phyloP scores from a whole-genome alignment of 2,888 invertebrate genomes.

The Volucella inflata region DNA sequence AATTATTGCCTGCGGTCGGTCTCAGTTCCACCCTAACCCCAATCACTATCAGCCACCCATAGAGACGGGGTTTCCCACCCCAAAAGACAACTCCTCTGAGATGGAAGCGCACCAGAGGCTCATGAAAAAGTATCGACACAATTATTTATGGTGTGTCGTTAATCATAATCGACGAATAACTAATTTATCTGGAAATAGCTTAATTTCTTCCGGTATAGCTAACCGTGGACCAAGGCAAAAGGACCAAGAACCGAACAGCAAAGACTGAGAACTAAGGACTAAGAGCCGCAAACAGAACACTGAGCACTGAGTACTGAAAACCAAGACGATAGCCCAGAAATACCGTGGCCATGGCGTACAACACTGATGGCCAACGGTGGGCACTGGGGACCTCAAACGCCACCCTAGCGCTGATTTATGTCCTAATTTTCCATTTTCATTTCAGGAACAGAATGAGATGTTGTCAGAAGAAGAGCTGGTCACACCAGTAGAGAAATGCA shows the following conservation, averaged over 20 bases:
- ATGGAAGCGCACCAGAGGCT: slow-evolving; percentile 24
- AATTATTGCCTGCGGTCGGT: slow-evolving; percentile 67
- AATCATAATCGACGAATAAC: slow-evolving; percentile 75
- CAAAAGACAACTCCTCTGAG: slow-evolving; percentile 3
- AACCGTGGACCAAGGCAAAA: neutral
- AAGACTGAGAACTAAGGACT: too few species aligned
- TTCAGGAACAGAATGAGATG: slow-evolving; percentile 64
- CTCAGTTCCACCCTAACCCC: neutral
- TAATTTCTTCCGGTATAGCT: slow-evolving; percentile 72
- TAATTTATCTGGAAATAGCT: slow-evolving; percentile 75
- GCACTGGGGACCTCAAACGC: slow-evolving; percentile 51
- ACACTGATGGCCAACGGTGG: slow-evolving; percentile 8
- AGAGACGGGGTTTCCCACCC: slow-evolving; percentile 7
- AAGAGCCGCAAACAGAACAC: too few species aligned
- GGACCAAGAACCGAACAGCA: too few species aligned
- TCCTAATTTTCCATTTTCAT: slow-evolving; percentile 74
- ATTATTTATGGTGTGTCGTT: slow-evolving; percentile 74
- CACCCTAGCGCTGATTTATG: slow-evolving; percentile 70
- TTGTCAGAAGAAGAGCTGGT: slow-evolving; percentile 50
- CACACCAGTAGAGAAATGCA: slow-evolving; percentile 49
- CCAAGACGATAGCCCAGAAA: neutral
- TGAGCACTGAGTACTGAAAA: too few species aligned
- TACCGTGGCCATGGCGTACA: slow-evolving; percentile 10
- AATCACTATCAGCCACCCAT: slow-evolving; percentile 4
- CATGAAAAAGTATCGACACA: slow-evolving; percentile 73